Evolutionary conservation across 2,797 vertebrate species (phyloP).

Genomic region (Xerus rutilus): DNA sequence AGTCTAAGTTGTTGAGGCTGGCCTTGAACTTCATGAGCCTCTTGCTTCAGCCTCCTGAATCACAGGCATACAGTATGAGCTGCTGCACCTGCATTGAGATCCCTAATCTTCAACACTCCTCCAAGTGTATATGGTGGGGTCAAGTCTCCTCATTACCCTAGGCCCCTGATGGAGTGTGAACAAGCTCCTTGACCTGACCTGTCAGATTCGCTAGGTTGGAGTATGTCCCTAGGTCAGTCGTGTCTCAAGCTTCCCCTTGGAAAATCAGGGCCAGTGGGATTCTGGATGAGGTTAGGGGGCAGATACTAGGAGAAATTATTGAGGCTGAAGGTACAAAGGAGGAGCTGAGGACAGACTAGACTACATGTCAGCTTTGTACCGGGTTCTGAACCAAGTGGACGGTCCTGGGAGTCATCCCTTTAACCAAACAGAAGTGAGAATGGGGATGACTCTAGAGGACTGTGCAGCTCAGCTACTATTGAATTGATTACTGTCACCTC

Average conservation of each 20-base stretch:
- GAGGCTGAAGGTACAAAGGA: background rate
- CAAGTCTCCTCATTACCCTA: background rate
- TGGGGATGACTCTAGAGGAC: background rate
- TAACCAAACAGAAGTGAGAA: background rate
- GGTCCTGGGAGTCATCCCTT: background rate
- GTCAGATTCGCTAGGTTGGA: background rate
- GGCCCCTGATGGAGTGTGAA: background rate
- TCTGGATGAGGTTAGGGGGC: background rate
- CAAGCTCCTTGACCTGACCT: background rate
- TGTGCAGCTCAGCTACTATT: background rate
- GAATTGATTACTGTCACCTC: background rate
- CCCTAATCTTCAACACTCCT: background rate
- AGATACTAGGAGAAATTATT: background rate
- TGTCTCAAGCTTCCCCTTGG: background rate
- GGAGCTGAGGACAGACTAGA: background rate
- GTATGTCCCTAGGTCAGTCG: background rate
- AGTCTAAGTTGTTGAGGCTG: too few relatives aligned
- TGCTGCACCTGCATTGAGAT: background rate
- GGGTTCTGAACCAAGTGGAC: background rate
- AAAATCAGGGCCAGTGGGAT: background rate
- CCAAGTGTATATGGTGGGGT: background rate
- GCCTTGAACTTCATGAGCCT: too few relatives aligned
- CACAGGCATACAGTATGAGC: too few relatives aligned
- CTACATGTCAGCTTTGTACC: background rate
- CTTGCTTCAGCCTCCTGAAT: too few relatives aligned